phyloP scores from a whole-genome alignment of 2,113 vertebrate genomes.

The Eubucco bourcierii region DNA sequence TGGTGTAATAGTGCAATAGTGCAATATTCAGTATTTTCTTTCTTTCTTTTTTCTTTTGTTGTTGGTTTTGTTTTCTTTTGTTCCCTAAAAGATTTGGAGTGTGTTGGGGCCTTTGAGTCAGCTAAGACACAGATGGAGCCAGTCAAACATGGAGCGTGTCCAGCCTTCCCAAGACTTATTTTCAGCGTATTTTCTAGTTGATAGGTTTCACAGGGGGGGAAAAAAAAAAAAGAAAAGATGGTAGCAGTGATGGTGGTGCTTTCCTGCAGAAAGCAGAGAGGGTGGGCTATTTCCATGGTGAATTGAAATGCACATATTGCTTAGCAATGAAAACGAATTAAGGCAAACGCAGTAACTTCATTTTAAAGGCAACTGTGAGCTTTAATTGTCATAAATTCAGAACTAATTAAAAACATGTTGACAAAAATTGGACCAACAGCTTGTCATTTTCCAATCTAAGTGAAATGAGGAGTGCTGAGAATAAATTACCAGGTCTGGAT shows the following conservation, averaged over 20 bases:
- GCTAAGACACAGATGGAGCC: constrained; percentile 9
- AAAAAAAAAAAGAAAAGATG: not conserved
- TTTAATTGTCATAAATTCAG: constrained; percentile 64
- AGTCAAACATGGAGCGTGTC: not conserved
- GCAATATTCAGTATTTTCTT: not conserved
- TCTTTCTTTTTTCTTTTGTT: not conserved
- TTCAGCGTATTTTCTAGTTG: constrained; percentile 36
- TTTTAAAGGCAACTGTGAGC: constrained; percentile 51
- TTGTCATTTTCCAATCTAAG: constrained; percentile 50
- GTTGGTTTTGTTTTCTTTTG: not conserved
- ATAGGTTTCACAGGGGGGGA: not conserved
- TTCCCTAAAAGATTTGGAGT: not conserved
- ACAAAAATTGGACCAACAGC: constrained; percentile 60
- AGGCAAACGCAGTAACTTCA: constrained; percentile 36
- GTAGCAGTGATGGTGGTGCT: not conserved
- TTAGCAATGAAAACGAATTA: constrained; percentile 51
- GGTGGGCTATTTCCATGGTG: not conserved
- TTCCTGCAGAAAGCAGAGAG: not conserved
- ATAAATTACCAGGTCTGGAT: constrained; percentile 54
- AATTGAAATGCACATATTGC: constrained; percentile 40
- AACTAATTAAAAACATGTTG: constrained; percentile 63
- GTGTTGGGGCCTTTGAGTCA: not conserved
- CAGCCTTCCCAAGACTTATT: constrained; percentile 10
- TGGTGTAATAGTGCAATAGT: not conserved
- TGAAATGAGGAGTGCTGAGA: constrained; percentile 28